A percentile compares a stretch with the other conserved stretches of the same genome.
These are phyloP conservation scores for Acanthurus lineatus DNA, from an alignment of 2,797 vertebrate species.

Conservation along the genomic window DNA sequence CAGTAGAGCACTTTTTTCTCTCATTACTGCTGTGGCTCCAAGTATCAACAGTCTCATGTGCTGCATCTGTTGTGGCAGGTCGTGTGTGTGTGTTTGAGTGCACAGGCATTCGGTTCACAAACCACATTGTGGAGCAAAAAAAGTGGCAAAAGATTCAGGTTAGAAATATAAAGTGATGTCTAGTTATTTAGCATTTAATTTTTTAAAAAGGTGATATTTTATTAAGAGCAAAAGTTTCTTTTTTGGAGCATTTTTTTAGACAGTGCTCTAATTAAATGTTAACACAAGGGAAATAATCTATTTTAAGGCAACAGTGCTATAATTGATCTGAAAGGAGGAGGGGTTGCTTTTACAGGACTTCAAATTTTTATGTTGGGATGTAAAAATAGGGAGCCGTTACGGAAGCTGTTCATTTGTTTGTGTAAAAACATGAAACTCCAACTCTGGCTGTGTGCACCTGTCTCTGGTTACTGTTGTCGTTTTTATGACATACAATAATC, in stretches of 20 bases:
- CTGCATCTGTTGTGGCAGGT: constrained; percentile 40
- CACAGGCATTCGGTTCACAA: background rate
- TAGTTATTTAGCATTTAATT: background rate
- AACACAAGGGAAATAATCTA: constrained; percentile 73
- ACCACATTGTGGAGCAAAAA: background rate
- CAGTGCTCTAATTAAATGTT: constrained; percentile 74
- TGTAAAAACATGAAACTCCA: background rate
- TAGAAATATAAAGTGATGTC: background rate
- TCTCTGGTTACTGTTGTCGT: constrained; percentile 16
- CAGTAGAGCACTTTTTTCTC: constrained; percentile 46
- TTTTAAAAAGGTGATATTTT: constrained; percentile 30
- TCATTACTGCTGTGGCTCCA: constrained; percentile 50
- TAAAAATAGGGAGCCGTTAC: constrained; percentile 5
- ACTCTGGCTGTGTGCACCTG: background rate
- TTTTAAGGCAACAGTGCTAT: constrained; percentile 63
- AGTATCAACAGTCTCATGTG: constrained; percentile 26
- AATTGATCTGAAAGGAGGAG: constrained; percentile 57
- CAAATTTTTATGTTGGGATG: constrained; percentile 23
- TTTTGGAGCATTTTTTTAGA: constrained; percentile 40
- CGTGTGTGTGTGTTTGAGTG: constrained; percentile 3
- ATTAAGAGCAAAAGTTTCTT: constrained; percentile 43
- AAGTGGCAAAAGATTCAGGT: background rate
- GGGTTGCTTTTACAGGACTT: constrained; percentile 23
- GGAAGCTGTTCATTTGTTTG: background rate
- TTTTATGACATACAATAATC: constrained; percentile 2